Conservation (phyloP, 2,113 vertebrate species). For the Macquaria australasica region DNA sequence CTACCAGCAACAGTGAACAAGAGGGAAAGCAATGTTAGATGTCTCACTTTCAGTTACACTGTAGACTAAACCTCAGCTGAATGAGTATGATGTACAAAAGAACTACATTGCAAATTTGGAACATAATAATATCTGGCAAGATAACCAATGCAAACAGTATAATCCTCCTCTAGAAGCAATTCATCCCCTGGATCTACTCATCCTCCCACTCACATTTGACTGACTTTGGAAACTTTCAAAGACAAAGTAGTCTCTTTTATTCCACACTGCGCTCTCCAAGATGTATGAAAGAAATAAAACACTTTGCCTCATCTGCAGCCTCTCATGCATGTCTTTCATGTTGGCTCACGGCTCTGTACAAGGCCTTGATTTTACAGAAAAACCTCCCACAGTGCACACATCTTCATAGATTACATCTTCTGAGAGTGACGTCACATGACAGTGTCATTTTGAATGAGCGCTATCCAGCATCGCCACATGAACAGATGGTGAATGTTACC, state of each 20-base stretch:
- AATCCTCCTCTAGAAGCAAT: slow-evolving; percentile 32
- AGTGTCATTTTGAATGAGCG: slow-evolving; percentile 16
- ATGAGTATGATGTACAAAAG: slow-evolving; percentile 9
- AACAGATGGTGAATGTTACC: slow-evolving; percentile 63
- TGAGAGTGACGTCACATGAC: slow-evolving; percentile 44
- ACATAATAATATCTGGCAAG: slow-evolving; percentile 14
- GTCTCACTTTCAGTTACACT: not conserved
- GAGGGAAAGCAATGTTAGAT: not conserved
- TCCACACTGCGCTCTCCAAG: not conserved
- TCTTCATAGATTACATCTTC: slow-evolving; percentile 50
- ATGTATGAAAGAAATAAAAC: slow-evolving; percentile 50
- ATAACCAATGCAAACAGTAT: slow-evolving; percentile 20
- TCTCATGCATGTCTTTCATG: slow-evolving; percentile 44
- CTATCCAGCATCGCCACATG: slow-evolving; percentile 41
- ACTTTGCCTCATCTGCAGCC: slow-evolving; percentile 31
- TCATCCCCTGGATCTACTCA: slow-evolving; percentile 12
- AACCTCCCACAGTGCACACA: slow-evolving; percentile 19
- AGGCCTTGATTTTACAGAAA: slow-evolving; percentile 28
- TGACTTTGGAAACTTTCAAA: slow-evolving; percentile 40
- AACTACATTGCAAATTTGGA: slow-evolving; percentile 9
- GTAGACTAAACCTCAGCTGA: not conserved
- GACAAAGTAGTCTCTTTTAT: slow-evolving; percentile 40
- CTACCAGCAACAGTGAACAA: not conserved
- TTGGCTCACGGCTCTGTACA: slow-evolving; percentile 17
- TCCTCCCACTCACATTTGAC: slow-evolving; percentile 40